A percentile compares a stretch with the other conserved stretches of the same genome.
phyloP scores from a whole-genome alignment of 2,797 vertebrate genomes.

The Tragelaphus oryx region DNA sequence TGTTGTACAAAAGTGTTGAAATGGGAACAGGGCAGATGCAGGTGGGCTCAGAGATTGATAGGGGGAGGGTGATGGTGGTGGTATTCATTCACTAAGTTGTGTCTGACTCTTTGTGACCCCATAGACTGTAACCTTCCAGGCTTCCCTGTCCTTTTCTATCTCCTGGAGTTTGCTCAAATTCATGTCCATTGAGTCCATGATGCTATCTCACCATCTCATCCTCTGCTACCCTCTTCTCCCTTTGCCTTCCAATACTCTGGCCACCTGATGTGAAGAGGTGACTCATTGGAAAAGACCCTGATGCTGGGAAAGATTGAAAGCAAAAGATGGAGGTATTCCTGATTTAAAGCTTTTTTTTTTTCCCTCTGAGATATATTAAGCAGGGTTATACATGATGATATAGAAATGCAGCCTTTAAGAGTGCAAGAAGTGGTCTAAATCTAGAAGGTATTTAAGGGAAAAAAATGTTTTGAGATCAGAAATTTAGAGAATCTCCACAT shows the following conservation, averaged over 20 bases:
- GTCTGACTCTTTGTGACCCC: neutral
- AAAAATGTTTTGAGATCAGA: neutral
- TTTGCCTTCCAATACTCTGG: neutral
- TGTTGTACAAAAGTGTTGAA: neutral
- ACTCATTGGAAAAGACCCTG: neutral
- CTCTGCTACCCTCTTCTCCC: neutral
- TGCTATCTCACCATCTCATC: neutral
- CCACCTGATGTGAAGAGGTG: neutral
- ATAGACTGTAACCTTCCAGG: neutral
- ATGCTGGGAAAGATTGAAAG: neutral
- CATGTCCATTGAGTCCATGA: neutral
- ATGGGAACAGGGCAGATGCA: neutral
- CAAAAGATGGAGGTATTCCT: neutral
- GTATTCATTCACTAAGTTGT: neutral
- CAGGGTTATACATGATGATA: neutral
- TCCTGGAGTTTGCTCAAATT: neutral
- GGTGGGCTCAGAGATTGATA: neutral
- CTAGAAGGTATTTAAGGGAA: neutral
- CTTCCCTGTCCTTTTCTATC: neutral
- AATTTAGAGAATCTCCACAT: neutral
- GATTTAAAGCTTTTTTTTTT: neutral
- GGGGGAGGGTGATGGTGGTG: neutral
- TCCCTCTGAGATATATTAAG: neutral
- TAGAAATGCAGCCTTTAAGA: neutral
- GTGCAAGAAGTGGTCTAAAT: neutral